A percentile compares a stretch with the other conserved stretches of the same genome.
Evolutionary conservation across 2,888 invertebrate species (phyloP).

Genomic region (Stenolophus ochropezus): DNA sequence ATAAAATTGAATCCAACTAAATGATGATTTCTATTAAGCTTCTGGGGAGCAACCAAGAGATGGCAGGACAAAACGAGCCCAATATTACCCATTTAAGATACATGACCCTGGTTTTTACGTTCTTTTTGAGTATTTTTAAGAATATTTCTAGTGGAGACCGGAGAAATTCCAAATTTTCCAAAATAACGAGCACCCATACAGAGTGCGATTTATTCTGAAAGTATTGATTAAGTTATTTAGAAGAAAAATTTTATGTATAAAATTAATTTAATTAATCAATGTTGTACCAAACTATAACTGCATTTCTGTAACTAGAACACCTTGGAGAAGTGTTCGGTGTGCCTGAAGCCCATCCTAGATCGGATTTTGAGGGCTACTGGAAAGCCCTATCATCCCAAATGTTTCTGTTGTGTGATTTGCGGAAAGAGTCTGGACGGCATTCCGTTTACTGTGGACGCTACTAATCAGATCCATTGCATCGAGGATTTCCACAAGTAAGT

Average conservation of each 20-base stretch:
- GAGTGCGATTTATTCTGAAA: no score
- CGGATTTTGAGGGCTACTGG: constrained; percentile 97
- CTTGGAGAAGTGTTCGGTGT: constrained; percentile 97
- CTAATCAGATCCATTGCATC: constrained; percentile 98
- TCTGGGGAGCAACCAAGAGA: no score
- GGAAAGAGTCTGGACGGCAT: constrained; percentile 97
- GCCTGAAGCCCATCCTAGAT: constrained; percentile 94
- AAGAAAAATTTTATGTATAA: not conserved
- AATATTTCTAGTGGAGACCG: no score
- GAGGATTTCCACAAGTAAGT: constrained; percentile 97
- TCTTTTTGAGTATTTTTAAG: no score
- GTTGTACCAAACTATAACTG: not conserved
- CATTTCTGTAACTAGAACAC: constrained; percentile 80
- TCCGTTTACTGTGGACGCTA: constrained; percentile 98
- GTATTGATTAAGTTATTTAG: constrained; percentile 6
- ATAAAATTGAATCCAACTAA: no score
- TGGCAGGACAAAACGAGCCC: no score
- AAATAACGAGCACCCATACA: no score
- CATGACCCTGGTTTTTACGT: no score
- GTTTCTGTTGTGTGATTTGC: constrained; percentile 97
- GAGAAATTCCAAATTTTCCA: no score
- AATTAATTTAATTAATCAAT: not conserved
- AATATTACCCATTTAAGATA: no score
- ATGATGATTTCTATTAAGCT: no score
- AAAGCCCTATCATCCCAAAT: constrained; percentile 97